Conservation (phyloP, 2,113 vertebrate genomes). For the Tragelaphus scriptus region DNA sequence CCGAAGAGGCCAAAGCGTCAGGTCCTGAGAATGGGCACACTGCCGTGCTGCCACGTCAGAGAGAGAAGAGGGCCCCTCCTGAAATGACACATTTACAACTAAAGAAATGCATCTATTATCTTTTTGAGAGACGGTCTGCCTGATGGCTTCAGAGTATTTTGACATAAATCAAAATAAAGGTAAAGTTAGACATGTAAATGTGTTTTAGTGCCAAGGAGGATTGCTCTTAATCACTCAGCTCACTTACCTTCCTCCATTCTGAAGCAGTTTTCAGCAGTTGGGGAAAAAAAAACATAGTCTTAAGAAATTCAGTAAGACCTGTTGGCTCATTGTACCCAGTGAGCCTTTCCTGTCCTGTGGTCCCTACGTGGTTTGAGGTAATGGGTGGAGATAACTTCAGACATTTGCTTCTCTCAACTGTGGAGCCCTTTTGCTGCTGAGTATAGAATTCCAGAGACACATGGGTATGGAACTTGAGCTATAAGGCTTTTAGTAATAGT, state of each 20-base stretch:
- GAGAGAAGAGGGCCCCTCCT: background rate
- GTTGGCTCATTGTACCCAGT: background rate
- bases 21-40: background rate
- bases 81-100: background rate
- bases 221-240: background rate
- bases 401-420: conserved; percentile 1
- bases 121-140: conserved; percentile 11
- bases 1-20: background rate
- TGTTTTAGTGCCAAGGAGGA: background rate
- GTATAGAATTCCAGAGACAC: conserved; percentile 23
- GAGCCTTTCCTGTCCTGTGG: background rate
- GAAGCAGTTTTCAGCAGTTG: background rate
- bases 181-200: background rate
- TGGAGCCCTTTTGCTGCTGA: conserved; percentile 10
- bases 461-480: conserved; percentile 11
- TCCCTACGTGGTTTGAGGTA: background rate
- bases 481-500: conserved; percentile 24
- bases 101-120: background rate
- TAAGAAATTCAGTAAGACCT: background rate
- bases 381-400: background rate
- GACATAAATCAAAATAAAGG: conserved; percentile 35
- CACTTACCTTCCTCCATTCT: background rate
- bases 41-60: background rate
- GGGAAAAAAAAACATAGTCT: background rate
- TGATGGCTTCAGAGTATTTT: conserved; percentile 31